These are phyloP conservation scores for Tetragonisca angustula DNA, from an alignment of 2,888 invertebrate species.

Conservation along the genomic window DNA sequence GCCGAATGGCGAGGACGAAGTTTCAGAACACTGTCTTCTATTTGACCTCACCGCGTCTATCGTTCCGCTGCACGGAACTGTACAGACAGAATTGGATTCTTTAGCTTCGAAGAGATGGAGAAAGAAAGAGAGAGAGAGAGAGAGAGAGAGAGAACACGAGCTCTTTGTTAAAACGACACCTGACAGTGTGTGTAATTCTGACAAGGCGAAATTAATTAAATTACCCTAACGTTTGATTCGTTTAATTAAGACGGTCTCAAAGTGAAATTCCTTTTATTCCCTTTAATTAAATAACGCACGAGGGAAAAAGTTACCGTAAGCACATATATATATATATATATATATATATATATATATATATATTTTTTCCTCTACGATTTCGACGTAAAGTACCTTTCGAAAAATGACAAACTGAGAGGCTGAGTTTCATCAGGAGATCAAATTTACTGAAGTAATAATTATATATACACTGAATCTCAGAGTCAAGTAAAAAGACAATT, in stretches of 20 bases:
- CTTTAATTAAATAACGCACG: neutral
- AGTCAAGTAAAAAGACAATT: neutral
- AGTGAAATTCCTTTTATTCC: too few species aligned
- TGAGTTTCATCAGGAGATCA: too few species aligned
- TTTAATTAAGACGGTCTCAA: neutral
- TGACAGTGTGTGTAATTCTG: neutral
- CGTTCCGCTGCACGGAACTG: constrained; percentile 50
- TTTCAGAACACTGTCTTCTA: constrained; percentile 71
- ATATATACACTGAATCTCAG: too few species aligned
- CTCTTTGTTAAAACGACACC: constrained; percentile 29
- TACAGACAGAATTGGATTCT: constrained; percentile 43
- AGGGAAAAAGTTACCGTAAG: neutral
- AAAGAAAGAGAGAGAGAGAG: too few species aligned
- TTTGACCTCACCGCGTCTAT: constrained; percentile 68
- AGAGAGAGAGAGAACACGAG: too few species aligned
- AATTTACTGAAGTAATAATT: too few species aligned
- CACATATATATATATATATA: too few species aligned
- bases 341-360: too few species aligned
- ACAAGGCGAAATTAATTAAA: constrained; percentile 9
- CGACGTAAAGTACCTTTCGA: too few species aligned
- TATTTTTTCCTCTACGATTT: too few species aligned
- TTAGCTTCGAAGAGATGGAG: constrained; percentile 7
- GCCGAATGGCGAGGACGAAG: constrained; percentile 56
- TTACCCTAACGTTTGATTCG: neutral
- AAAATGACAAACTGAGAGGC: too few species aligned